Evolutionary conservation across 1,140 invertebrate species (phyloP), one percentile per base, ranked within the genome.

Genomic region (Scaptodrosophila lebanonensis): DNA sequence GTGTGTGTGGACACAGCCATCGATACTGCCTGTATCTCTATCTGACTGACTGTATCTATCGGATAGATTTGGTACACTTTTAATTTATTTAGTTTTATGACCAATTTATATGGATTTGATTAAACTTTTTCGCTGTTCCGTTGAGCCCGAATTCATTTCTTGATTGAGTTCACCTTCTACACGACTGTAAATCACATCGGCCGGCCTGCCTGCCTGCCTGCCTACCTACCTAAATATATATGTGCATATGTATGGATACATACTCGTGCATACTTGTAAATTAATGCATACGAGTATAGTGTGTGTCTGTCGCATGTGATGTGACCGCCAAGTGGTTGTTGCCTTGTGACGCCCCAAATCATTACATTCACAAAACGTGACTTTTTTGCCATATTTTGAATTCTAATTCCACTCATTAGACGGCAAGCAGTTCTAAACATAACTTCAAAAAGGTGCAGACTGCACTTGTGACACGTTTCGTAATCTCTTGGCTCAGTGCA

Each of bases 301-400:
- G 44, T 59, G 56, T 6, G 32, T 17, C 64, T 76, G 71, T 75
- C 70, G 62, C 38, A 62, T 51, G 61, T 51, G 40, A 50, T 66
- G 44, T 50, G 22, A 25, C 22, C 22, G 22, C 22, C 22, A 25
- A 25, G 22, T 25, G 53, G 32, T 51, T 67, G 53, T 59, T 57
- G 48, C 44, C 58, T 25, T 25, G 22, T 3, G 72, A 67, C 64
- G 73, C 64, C 73, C 73, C 73, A 77, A 77, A 77, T 77, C 73
- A 79, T 77, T 77, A 77, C 79, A 79, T 73, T 62, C 48, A 79
- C 51, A 73, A 77, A 77, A 77, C 73, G 73, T 77, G 73, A 77
- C 73, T 77, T 77, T 77, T 77, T 77, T 77, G 73, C 73, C 73
- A 79, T 77, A 79, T 79, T 76, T 77, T 72, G 52, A 77, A 77